Percentiles rank a stretch among this genome's conserved stretches.
These are phyloP conservation scores for Pseudoatta argentina DNA, from an alignment of 1,140 invertebrate genomes.

Conservation along the genomic window DNA sequence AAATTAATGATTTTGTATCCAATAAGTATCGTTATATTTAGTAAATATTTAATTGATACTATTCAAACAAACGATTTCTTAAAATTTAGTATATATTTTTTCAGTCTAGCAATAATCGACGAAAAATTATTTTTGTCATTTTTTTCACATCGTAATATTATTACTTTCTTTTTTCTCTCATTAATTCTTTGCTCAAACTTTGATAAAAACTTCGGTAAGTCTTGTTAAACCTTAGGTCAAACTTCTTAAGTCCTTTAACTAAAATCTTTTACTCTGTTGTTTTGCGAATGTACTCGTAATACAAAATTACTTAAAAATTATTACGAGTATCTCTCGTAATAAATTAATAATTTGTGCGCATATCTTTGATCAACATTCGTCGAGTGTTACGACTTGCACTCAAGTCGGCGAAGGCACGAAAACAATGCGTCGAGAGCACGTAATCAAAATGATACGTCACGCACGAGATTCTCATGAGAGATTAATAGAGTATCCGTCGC, in stretches of 20 bases:
- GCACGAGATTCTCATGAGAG: constrained; percentile 1
- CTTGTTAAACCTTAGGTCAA: too few relatives aligned
- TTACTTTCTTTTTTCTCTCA: background rate
- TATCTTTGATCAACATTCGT: background rate
- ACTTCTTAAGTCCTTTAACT: background rate
- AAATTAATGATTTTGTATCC: too few relatives aligned
- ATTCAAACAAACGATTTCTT: too few relatives aligned
- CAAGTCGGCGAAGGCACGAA: background rate
- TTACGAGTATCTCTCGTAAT: background rate
- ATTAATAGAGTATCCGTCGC: constrained; percentile 43
- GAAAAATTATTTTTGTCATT: background rate
- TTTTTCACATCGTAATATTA: too few relatives aligned
- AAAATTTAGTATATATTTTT: too few relatives aligned
- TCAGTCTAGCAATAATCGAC: background rate
- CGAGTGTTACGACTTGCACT: background rate
- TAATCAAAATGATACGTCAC: constrained; percentile 24
- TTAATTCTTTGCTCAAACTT: background rate
- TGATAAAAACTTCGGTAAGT: too few relatives aligned
- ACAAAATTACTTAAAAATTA: background rate
- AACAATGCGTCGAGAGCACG: constrained; percentile 31
- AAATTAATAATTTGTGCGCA: background rate
- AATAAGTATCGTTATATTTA: too few relatives aligned
- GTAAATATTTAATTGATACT: too few relatives aligned
- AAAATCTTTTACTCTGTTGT: background rate
- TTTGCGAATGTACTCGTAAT: background rate